These are phyloP conservation scores for Pheosia gnoma DNA, from an alignment of 2,888 invertebrate species.

Conservation along the genomic window DNA sequence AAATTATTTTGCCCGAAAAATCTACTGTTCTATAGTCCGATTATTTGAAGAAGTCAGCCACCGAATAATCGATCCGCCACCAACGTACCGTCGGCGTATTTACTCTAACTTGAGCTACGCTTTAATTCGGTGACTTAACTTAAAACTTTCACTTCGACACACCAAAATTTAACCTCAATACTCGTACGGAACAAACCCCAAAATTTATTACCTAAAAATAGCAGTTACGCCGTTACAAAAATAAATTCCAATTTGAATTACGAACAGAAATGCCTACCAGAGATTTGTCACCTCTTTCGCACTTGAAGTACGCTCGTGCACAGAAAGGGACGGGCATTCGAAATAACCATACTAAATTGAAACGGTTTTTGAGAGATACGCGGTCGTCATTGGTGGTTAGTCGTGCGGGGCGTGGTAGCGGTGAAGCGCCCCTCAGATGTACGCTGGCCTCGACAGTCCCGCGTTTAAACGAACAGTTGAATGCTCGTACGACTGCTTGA, in stretches of 20 bases:
- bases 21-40: not conserved
- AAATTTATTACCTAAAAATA: conserved; percentile 20
- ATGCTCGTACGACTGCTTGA: conserved; percentile 74
- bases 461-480: conserved; percentile 78
- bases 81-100: conserved; percentile 39
- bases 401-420: conserved; percentile 66
- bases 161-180: conserved; percentile 11
- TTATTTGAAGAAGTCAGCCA: conserved; percentile 5
- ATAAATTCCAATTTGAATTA: conserved; percentile 16
- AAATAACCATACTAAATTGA: conserved; percentile 38
- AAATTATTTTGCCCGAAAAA: not conserved
- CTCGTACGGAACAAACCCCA: conserved; percentile 25
- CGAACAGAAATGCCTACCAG: conserved; percentile 13
- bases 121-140: conserved; percentile 39
- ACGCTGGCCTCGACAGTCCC: conserved; percentile 69
- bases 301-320: conserved; percentile 18
- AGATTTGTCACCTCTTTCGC: conserved; percentile 35
- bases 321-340: conserved; percentile 42
- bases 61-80: conserved; percentile 43
- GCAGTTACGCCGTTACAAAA: conserved; percentile 25
- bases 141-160: conserved; percentile 25
- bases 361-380: conserved; percentile 46
- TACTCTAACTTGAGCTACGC: conserved; percentile 39
- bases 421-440: conserved; percentile 69
- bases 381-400: conserved; percentile 57